Evolutionary conservation across 1,140 invertebrate genomes (phyloP).

Genomic region (Linepithema humile): DNA sequence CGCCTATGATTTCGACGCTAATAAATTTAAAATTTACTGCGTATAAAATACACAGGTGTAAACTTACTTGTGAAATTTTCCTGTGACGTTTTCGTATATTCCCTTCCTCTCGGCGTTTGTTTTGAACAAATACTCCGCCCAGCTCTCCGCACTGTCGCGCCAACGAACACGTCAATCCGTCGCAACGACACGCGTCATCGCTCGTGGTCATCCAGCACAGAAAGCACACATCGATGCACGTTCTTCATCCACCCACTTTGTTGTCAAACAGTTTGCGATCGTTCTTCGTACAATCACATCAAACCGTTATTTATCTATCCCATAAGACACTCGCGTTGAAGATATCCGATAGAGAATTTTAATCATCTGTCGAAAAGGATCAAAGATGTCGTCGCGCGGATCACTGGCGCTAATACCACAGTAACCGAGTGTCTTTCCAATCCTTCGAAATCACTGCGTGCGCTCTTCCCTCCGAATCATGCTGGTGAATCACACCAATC

Average conservation of each 20-base stretch:
- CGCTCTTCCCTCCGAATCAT: background rate
- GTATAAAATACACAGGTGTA: background rate
- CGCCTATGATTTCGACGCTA: background rate
- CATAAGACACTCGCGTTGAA: conserved; percentile 15
- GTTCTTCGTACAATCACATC: background rate
- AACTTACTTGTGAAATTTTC: background rate
- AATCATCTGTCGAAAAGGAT: background rate
- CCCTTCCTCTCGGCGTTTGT: conserved; percentile 9
- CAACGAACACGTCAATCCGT: background rate
- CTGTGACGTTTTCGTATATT: background rate
- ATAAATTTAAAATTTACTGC: background rate
- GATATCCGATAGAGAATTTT: background rate
- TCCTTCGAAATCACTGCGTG: background rate
- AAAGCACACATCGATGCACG: conserved; percentile 40
- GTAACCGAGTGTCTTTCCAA: background rate
- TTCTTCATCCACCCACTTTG: conserved; percentile 5
- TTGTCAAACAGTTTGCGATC: conserved; percentile 22
- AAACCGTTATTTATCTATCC: background rate
- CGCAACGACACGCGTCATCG: conserved; percentile 11
- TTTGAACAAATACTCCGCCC: background rate
- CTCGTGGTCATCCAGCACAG: background rate
- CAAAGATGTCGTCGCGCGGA: background rate
- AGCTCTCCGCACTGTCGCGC: background rate
- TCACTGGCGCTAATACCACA: background rate
- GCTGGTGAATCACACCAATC: background rate